A percentile compares a stretch with the other conserved stretches of the same genome.
phyloP scores from a whole-genome alignment of 2,113 vertebrate species.

The Alectura lathami region DNA sequence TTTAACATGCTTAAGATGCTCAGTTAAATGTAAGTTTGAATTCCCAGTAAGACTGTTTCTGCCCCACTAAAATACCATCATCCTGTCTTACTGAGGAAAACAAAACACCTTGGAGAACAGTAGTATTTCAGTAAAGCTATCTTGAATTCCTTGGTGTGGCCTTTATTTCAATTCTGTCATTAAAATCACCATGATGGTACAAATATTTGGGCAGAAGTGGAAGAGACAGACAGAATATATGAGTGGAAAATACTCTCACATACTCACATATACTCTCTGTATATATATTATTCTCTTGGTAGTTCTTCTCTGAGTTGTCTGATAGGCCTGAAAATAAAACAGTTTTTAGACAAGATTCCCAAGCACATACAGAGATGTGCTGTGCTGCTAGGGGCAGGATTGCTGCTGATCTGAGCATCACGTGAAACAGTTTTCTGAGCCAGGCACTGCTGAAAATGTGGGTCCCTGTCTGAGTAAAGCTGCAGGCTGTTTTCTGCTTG shows the following conservation, averaged over 20 bases:
- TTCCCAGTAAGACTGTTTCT: not conserved
- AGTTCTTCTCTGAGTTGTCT: not conserved
- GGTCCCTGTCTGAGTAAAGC: not conserved
- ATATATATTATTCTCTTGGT: not conserved
- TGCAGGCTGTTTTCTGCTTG: not conserved
- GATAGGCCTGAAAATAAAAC: fast-evolving
- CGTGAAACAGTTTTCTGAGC: not conserved
- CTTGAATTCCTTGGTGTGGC: not conserved
- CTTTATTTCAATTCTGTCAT: not conserved
- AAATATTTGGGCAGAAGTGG: not conserved
- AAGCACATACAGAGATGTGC: fast-evolving
- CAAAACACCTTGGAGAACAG: not conserved
- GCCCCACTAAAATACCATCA: not conserved
- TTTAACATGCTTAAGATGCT: not conserved
- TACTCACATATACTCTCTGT: too few relatives aligned
- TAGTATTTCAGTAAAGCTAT: not conserved
- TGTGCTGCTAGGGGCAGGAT: not conserved
- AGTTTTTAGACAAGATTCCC: not conserved
- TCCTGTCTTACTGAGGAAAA: not conserved
- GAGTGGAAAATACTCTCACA: not conserved
- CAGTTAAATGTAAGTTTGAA: not conserved
- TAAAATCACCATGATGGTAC: not conserved
- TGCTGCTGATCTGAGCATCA: not conserved
- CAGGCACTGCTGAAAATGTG: not conserved
- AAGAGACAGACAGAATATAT: not conserved